Conservation (phyloP, 2,113 vertebrate genomes). For the Phrynosoma platyrhinos region DNA sequence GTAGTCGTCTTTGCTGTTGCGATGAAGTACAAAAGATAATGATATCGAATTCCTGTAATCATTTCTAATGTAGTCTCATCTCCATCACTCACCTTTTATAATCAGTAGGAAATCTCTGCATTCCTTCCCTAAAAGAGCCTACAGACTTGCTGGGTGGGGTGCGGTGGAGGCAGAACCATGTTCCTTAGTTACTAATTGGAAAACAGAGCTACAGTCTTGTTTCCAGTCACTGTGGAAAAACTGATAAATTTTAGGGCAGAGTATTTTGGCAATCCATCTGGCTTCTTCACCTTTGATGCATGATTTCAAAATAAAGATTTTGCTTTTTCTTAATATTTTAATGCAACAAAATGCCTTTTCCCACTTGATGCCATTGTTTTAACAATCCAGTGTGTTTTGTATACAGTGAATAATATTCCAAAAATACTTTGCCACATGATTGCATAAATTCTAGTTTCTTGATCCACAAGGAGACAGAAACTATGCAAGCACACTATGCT, state of each 20-base stretch:
- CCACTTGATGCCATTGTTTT: not conserved
- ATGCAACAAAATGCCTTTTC: not conserved
- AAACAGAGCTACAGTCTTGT: not conserved
- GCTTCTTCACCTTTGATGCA: not conserved
- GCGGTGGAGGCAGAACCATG: not conserved
- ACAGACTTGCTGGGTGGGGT: not conserved
- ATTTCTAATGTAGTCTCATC: constrained; percentile 48
- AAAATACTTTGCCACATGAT: not conserved
- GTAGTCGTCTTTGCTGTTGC: constrained; percentile 58
- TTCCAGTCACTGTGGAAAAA: not conserved
- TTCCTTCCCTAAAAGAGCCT: constrained; percentile 14
- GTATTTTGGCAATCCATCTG: not conserved
- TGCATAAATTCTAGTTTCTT: not conserved
- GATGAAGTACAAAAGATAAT: constrained; percentile 61
- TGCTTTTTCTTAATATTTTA: not conserved
- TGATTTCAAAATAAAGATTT: not conserved
- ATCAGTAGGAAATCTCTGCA: constrained; percentile 59
- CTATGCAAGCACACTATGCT: too few relatives aligned
- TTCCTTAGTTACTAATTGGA: not conserved
- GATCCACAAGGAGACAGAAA: not conserved
- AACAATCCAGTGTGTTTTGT: not conserved
- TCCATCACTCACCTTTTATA: constrained; percentile 62
- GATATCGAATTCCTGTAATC: constrained; percentile 69
- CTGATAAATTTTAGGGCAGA: not conserved
- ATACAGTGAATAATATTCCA: not conserved